A percentile compares a stretch with the other conserved stretches of the same genome.
phyloP scores from a whole-genome alignment of 2,888 invertebrate species.

The Theretra japonica region DNA sequence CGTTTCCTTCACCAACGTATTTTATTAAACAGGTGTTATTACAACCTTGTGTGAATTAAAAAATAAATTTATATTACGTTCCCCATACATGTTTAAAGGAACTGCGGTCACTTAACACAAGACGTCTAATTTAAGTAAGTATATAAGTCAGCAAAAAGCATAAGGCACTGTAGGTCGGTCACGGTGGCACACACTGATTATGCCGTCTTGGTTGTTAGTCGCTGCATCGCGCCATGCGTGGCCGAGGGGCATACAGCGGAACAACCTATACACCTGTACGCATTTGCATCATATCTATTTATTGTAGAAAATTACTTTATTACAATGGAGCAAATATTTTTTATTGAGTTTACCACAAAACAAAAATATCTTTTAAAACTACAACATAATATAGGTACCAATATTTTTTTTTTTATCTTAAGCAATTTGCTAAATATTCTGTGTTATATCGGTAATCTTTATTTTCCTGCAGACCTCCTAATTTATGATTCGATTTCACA shows the following conservation, averaged over 20 bases:
- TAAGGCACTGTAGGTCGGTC: slow-evolving; percentile 60
- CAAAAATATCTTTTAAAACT: too few relatives aligned
- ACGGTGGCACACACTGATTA: slow-evolving; percentile 64
- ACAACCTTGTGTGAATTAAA: too few relatives aligned
- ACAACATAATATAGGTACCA: too few relatives aligned
- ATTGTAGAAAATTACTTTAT: not conserved
- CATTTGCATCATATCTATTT: not conserved
- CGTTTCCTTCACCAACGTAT: too few relatives aligned
- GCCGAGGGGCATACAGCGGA: slow-evolving; percentile 36
- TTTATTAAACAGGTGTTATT: too few relatives aligned
- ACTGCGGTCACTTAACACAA: slow-evolving; percentile 55
- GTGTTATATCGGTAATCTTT: too few relatives aligned
- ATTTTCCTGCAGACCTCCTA: too few relatives aligned
- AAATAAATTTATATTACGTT: too few relatives aligned
- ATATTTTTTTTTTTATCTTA: too few relatives aligned
- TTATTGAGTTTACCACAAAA: too few relatives aligned
- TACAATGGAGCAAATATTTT: not conserved
- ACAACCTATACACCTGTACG: slow-evolving; percentile 33
- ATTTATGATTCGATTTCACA: too few relatives aligned
- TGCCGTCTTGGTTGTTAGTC: slow-evolving; percentile 44
- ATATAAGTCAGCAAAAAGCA: slow-evolving; percentile 51
- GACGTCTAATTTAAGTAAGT: slow-evolving; percentile 34
- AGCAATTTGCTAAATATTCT: too few relatives aligned
- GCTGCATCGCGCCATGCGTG: slow-evolving; percentile 49
- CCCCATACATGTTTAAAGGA: slow-evolving; percentile 40